Evolutionary conservation across 1,140 invertebrate species (phyloP), one percentile per base, ranked within the genome.

Genomic region (Lordiphosa stackelbergi): DNA sequence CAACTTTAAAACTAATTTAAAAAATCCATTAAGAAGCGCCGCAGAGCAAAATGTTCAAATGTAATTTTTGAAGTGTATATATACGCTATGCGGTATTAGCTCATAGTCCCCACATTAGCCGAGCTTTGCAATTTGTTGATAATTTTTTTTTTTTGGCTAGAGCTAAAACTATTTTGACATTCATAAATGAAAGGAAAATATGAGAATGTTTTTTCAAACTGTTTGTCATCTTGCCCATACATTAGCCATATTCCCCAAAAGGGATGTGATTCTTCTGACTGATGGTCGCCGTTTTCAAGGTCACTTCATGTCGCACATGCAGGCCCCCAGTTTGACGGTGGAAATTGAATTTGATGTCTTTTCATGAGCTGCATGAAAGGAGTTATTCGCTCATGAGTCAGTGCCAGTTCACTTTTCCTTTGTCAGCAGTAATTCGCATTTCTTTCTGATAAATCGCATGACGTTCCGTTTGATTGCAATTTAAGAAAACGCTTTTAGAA

Each of bases 121-220:
- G 6, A 7, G 34, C 9, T 10, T 42, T 9, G 5, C 7, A 35
- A 13, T 45, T 45, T 36, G 7, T 22, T 36, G 31, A 36, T 31
- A n/a, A n/a, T n/a, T n/a, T 37, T 55, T 41, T 53, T 4, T 22
- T 34, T 6, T 40, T 28, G 40, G 28, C 28, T 7, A 31, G 7
- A 31, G 28, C 28, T 31, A 31, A 31, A 31, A 31, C 28, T 1
- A 8, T 31, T 9, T 54, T 46, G 38, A n/a, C 12, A 28, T 57
- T 72, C 70, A 73, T 57, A 73, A 68, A 73, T 63, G 69, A 66
- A 73, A 53, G 66, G 42, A 48, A 73, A 73, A 68, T 63, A 73
- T 56, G 64, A 64, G 52, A 73, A 73, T 73, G 70, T 61, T 49
- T 60, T 62, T 73, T 51, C 57, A 49, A 53, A 54, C 47, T 61